Evolutionary conservation across 2,888 invertebrate genomes (phyloP), one percentile per base, ranked within the genome.

Genomic region (Sturmia bella): DNA sequence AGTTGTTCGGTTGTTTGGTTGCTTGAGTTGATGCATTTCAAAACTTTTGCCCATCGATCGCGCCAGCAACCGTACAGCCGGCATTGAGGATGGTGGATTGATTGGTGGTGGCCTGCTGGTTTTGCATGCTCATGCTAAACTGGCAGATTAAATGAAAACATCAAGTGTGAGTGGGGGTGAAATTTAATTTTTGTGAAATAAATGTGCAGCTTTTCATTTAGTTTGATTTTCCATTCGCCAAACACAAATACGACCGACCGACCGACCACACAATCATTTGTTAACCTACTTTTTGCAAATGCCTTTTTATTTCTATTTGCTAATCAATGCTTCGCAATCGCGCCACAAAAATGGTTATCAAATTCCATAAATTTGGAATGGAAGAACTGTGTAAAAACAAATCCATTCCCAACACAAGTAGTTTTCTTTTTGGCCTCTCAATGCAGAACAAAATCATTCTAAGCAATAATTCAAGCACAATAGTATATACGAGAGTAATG

Each of bases 231-330:
- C 39, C 3, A 68, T 45, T 54, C 21, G 54, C 32, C 13, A 37
- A 56, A 48, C 13, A 7, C 37, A 56, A 39, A 56, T 9, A 17
- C 4, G 39, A 48, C 73, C 48, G n/a, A 2, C 12, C 4, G 39
- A 48, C 73, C 48, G n/a, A 2, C 12, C n/a, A 13, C 43, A 32
- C 64, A 74, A 45, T 52, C 13, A 17, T 68, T 76, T 59, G 75
- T 6, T 73, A 68, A 69, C 68, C 68, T 43, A 76, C 68, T 68
- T 76, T 32, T 43, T 19, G 12, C 48, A 74, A 66, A 68, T 57
- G n/a, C 19, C 17, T 66, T 21, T 6, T n/a, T 21, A 21, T 66
- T n/a, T 9, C 3, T 15, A 3, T 6, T 27, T 17, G 13, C 50
- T 11, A n/a, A n/a, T 17, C 27, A 41, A 12, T 7, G 52, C 21